Evolutionary conservation across 2,113 vertebrate genomes (phyloP).

Genomic region (Pomatostomus ruficeps): DNA sequence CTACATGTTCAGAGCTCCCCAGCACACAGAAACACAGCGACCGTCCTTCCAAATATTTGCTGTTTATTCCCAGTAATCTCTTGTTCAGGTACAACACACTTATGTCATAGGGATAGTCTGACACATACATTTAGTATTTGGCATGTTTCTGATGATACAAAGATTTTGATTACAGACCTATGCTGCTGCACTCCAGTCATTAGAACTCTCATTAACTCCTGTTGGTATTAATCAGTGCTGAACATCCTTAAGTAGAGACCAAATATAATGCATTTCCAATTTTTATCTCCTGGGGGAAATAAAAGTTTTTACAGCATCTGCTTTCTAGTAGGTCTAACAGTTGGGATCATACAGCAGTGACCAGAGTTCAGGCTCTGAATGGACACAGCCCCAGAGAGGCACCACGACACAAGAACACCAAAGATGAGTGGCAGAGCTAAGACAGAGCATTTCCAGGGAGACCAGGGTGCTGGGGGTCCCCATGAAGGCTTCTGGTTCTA

Average conservation of each 20-base stretch:
- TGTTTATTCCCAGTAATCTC: background rate
- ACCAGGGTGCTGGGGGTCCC: background rate
- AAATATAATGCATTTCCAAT: background rate
- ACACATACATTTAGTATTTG: background rate
- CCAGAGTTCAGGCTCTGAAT: background rate
- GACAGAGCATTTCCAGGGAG: background rate
- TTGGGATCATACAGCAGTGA: background rate
- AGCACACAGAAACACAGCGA: background rate
- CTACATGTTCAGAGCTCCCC: background rate
- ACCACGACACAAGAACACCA: background rate
- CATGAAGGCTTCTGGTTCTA: background rate
- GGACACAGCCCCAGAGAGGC: background rate
- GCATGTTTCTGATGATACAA: background rate
- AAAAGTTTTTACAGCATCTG: background rate
- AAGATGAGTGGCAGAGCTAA: background rate
- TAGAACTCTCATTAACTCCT: background rate
- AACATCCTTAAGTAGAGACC: background rate
- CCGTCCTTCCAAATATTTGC: background rate
- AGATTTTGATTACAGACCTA: background rate
- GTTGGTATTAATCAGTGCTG: background rate
- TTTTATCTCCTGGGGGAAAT: background rate
- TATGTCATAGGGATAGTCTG: background rate
- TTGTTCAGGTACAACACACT: background rate
- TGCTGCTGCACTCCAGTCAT: accelerated
- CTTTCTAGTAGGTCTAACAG: background rate